Evolutionary conservation across 2,797 vertebrate species (phyloP), one percentile per base, ranked within the genome.

Genomic region (Rhynchonycteris naso): DNA sequence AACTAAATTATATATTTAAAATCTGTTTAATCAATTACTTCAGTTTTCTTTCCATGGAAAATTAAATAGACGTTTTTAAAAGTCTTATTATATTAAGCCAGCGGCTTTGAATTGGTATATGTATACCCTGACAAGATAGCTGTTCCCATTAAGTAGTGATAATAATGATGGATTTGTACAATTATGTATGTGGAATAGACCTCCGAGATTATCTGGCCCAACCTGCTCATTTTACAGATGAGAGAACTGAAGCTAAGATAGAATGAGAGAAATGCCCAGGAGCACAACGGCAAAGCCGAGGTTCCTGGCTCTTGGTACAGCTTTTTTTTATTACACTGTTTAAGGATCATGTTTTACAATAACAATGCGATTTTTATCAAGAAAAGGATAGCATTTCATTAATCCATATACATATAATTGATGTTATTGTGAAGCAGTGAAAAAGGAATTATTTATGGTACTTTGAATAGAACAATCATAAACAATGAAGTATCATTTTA

Each of bases 151-250:
- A 93, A 96, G 52, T 52, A 90, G 92, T 96, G 82, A 91, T 97
- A 97, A 92, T 97, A 94, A 93, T 95, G 96, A 97, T 97, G 92
- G 90, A 97, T 97, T 93, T 94, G 81, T 93, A 89, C 75, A 97
- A 96, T 97, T 96, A 96, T 84, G 92, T 47, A 83, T 93, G 47
- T 95, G 33, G 81, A 97, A 81, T 72, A 94, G 96, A 58, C 92
- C 90, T 97, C 66, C 59, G 94, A 95, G 95, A 96, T 92, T 85
- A 76, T 92, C 93, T 92, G 82, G 82, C 72, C 63, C 87, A 96
- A 94, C 88, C 75, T 96, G 92, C 88, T 96, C 96, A 93, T 97
- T 97, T 97, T 96, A 94, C 88, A 97, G 92, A 89, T 94, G 92
- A 97, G 88, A 96, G 91, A 94, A 78, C 79, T 66, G 79, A 95